Evolutionary conservation across 2,797 vertebrate species (phyloP), one percentile per base, ranked within the genome.

Genomic region (Tauraco hartlaubi): DNA sequence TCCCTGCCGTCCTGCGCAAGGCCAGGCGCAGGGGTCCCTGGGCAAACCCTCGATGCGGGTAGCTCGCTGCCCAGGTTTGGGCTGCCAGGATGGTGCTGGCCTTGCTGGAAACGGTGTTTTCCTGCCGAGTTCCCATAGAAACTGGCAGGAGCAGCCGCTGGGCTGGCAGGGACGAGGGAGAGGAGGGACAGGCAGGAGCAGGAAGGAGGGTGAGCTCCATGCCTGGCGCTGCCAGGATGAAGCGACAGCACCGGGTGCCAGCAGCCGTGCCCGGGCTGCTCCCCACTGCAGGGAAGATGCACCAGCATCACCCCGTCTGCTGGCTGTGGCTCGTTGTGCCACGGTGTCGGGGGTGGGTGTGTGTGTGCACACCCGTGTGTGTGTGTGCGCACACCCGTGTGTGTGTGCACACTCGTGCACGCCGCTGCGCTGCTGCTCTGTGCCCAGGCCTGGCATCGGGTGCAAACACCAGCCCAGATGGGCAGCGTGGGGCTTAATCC

Each of bases 71-170:
- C 37, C 37, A 75, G 66, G 35, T 84, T 48, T 15, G 54, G 56
- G 93, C 81, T 87, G 82, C 90, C 10, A 9, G 33, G 73, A 56
- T 39, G 15, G 80, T 67, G 33, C 94, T 97, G 96, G 97, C 97
- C 97, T 97, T 77, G 72, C 97, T 77, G 73, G 97, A 33, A 86
- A 21, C 88, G 73, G 61, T 95, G 90, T 96, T 97, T 94, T 84
- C 93, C 94, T 95, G 90, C 97, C 67, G 95, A 96, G 97, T 98
- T 98, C 96, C 97, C 97, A 74, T 93, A 97, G 97, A 95, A 98
- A 98, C 97, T 69, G 49, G 79, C 72, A 25, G 90, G 92, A 93
- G 91, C 95, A 96, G 88, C 56, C 41, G 11, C 85, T 1, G 69
- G 91, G 93, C 90, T 94, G 56, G 90, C 46, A 26, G 71, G 92